Percentiles rank a stretch among this genome's conserved stretches.
Evolutionary conservation across 2,113 vertebrate genomes (phyloP).

Genomic region (Scomber colias): DNA sequence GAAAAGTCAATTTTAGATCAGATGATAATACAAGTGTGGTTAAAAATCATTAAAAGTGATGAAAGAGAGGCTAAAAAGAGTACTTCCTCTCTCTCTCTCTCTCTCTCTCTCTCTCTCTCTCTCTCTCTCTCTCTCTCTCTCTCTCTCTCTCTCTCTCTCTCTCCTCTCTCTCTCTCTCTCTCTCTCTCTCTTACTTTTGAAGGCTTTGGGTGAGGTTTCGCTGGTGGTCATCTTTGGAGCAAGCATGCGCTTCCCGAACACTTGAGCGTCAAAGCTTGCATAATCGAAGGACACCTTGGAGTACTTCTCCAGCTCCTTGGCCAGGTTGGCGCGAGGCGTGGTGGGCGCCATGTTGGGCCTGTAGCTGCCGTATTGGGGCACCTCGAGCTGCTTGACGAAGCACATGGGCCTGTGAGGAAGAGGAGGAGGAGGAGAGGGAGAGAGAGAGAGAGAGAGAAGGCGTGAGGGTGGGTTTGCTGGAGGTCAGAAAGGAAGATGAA

Average conservation of each 20-base stretch:
- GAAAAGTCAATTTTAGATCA: not conserved
- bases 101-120: slow-evolving; percentile 57
- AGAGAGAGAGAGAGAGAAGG: slow-evolving; percentile 13
- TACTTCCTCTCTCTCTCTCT: no score
- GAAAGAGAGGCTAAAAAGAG: not conserved
- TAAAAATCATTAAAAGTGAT: not conserved
- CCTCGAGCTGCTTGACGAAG: slow-evolving; percentile 98
- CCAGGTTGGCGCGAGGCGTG: slow-evolving; percentile 96
- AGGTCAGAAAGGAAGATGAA: not conserved
- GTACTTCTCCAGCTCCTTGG: slow-evolving; percentile 99
- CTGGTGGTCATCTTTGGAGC: slow-evolving; percentile 98
- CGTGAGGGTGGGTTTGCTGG: slow-evolving; percentile 29
- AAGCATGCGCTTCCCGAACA: slow-evolving; percentile 98
- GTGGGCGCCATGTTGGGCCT: slow-evolving; percentile 90
- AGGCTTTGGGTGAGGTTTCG: slow-evolving; percentile 99
- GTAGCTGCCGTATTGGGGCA: slow-evolving; percentile 94
- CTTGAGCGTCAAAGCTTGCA: slow-evolving; percentile 99
- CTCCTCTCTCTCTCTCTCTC: no score
- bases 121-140: no score
- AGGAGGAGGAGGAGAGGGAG: slow-evolving; percentile 1
- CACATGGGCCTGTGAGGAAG: slow-evolving; percentile 92
- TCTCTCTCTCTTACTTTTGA: slow-evolving; percentile 91
- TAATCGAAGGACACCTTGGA: slow-evolving; percentile 99
- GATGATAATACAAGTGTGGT: not conserved
- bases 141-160: no score